Conservation (phyloP, 1,140 invertebrate species). For the Philopotamus ludificatus region DNA sequence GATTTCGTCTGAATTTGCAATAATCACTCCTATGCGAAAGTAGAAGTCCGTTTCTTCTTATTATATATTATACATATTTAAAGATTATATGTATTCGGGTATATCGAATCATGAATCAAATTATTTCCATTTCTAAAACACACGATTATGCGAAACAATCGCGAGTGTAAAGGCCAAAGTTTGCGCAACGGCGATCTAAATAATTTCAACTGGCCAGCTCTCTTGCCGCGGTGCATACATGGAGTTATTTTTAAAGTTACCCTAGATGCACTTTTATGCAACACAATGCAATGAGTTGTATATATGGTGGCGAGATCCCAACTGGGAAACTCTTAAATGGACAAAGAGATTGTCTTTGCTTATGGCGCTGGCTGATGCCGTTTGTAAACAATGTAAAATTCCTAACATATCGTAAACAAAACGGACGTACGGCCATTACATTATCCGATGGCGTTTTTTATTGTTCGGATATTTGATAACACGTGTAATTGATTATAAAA, state of each 20-base stretch:
- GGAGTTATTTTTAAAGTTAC: slow-evolving; percentile 11
- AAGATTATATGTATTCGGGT: too few species aligned
- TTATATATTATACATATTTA: too few species aligned
- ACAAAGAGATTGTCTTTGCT: slow-evolving; percentile 31
- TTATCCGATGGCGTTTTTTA: background rate
- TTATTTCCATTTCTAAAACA: too few species aligned
- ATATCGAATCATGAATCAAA: too few species aligned
- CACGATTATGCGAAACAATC: too few species aligned
- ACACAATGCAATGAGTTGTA: slow-evolving; percentile 39
- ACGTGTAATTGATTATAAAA: slow-evolving; percentile 7
- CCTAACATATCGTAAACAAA: slow-evolving; percentile 9
- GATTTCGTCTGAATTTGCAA: too few species aligned
- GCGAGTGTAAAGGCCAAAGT: background rate
- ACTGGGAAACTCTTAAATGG: slow-evolving; percentile 31
- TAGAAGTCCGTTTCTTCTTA: too few species aligned
- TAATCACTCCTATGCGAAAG: too few species aligned
- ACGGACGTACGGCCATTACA: background rate
- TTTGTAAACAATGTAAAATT: slow-evolving; percentile 36
- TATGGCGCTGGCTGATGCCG: slow-evolving; percentile 25
- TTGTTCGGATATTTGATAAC: slow-evolving; percentile 7
- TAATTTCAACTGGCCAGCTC: background rate
- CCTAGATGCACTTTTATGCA: slow-evolving; percentile 40
- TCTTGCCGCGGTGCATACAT: background rate
- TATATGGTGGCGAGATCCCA: slow-evolving; percentile 4
- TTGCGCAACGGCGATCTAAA: background rate